Evolutionary conservation across 2,113 vertebrate genomes (phyloP), one percentile per base, ranked within the genome.

Genomic region (Psittacula cyanocephala): DNA sequence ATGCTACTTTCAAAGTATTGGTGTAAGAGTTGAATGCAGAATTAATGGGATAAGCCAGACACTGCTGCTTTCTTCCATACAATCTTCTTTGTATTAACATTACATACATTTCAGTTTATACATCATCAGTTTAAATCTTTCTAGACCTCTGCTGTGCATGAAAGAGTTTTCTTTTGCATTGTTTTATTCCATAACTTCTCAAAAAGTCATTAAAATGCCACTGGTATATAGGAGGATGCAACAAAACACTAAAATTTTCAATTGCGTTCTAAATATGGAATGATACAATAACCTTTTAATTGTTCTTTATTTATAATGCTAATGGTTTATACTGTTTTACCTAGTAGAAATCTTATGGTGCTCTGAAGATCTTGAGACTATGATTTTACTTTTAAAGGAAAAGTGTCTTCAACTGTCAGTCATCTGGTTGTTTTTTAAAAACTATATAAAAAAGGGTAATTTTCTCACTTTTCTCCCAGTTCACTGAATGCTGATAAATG

Each of bases 401-500:
- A 33, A 44, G 2, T 72, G 44, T 19, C 86, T 89, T 91, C 29
- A 91, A 14, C 35, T 85, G 41, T 94, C 63, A 77, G 31, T 81
- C 49, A 85, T 55, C 71, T 95, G 62, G n/a, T 92, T 91, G 62
- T 86, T 86, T 94, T 88, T 88, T 64, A 9, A 86, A 85, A 86
- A 72, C 47, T 37, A 19, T 70, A 49, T 63, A 37, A 11, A 91
- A 85, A 86, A 25, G 29, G 5, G 11, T 92, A 19, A 7, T 33
- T 94, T 91, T 86, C 27, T 86, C 39, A 65, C 44, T 83, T 88
- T 76, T 82, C 33, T 41, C 46, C 18, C 24, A 44, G 35, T 88
- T 91, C 64, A 41, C 20, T 86, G 88, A 64, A 93, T 91, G 74
- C 92, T 93, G 83, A 92, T 63, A 64, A 95, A 94, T 92, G 95